Percentiles rank a stretch among this genome's conserved stretches.
Evolutionary conservation across 2,113 vertebrate species (phyloP).

Genomic region (Oceanodroma tethys): DNA sequence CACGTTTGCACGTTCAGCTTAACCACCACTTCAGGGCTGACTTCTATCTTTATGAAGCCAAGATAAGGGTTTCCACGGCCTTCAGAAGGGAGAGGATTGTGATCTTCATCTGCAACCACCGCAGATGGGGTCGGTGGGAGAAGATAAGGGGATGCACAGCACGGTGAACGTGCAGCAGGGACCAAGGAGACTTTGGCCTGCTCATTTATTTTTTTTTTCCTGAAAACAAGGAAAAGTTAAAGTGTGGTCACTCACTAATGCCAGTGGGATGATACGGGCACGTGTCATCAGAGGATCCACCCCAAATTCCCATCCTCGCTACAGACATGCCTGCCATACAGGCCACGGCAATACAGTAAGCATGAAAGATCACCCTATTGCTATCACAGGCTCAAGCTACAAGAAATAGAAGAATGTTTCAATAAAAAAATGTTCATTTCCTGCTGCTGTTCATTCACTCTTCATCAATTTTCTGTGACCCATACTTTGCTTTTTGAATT

Average conservation of each 20-base stretch:
- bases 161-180: accelerated
- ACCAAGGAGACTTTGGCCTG: neutral
- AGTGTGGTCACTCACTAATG: neutral
- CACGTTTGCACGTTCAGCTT: neutral
- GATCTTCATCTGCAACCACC: neutral
- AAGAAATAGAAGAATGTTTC: neutral
- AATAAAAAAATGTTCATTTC: neutral
- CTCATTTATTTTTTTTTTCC: neutral
- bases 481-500: slow-evolving; percentile 47
- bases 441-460: neutral
- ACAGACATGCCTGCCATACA: neutral
- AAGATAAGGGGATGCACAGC: neutral
- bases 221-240: neutral
- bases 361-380: neutral
- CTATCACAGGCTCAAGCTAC: neutral
- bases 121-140: accelerated
- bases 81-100: neutral
- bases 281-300: neutral
- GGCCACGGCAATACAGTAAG: neutral
- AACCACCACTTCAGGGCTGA: neutral
- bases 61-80: neutral
- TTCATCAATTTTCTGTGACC: slow-evolving; percentile 58
- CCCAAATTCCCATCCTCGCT: neutral
- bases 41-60: neutral
- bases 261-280: neutral